phyloP scores from a whole-genome alignment of 2,888 invertebrate species.

The Mycalesis mineus region DNA sequence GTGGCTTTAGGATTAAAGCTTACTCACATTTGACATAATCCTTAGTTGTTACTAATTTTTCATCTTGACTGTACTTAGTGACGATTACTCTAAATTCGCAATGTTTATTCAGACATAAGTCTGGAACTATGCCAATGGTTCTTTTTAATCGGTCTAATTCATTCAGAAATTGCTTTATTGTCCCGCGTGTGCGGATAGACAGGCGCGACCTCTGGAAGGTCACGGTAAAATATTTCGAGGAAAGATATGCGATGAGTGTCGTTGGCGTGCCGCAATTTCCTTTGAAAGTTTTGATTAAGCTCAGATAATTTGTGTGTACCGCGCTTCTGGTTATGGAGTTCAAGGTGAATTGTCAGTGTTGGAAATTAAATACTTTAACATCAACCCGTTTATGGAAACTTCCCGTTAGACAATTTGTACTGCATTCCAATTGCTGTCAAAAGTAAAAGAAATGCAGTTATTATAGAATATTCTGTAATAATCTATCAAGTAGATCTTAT shows the following conservation, averaged over 20 bases:
- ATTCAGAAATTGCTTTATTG: slow-evolving; percentile 70
- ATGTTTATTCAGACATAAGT: slow-evolving; percentile 68
- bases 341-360: background rate
- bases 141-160: slow-evolving; percentile 74
- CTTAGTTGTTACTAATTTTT: background rate
- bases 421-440: no score
- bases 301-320: slow-evolving; percentile 17
- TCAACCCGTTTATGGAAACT: no score
- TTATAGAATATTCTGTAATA: no score
- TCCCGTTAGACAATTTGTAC: no score
- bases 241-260: slow-evolving; percentile 35
- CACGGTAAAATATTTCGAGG: slow-evolving; percentile 40
- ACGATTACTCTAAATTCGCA: slow-evolving; percentile 69
- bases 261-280: slow-evolving; percentile 33
- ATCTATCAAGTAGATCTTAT: no score
- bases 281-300: slow-evolving; percentile 26
- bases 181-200: slow-evolving; percentile 59
- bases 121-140: slow-evolving; percentile 67
- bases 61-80: slow-evolving; percentile 48
- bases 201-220: slow-evolving; percentile 68
- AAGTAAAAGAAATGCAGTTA: no score
- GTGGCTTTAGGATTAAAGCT: no score
- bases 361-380: background rate
- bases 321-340: background rate
- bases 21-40: no score